Evolutionary conservation across 2,797 vertebrate genomes (phyloP).

Genomic region (Sebastes matsubarae): DNA sequence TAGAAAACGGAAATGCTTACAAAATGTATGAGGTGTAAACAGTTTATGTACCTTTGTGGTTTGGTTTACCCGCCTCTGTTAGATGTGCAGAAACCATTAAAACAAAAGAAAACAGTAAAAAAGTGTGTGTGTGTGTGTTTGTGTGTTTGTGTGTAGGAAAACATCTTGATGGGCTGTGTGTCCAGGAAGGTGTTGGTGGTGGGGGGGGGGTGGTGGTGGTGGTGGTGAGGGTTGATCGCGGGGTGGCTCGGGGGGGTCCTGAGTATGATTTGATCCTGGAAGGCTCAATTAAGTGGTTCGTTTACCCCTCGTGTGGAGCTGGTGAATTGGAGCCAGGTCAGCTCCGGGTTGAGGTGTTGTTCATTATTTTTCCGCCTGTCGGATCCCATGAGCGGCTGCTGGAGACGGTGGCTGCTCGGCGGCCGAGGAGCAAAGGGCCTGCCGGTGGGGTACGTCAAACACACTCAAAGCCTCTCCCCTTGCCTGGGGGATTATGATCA

Average conservation of each 20-base stretch:
- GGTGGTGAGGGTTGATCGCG: conserved; percentile 25
- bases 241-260: conserved; percentile 40
- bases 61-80: background rate
- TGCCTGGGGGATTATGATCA: conserved; percentile 92
- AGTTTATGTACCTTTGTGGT: background rate
- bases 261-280: conserved; percentile 85
- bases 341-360: conserved; percentile 96
- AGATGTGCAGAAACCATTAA: background rate
- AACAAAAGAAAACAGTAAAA: background rate
- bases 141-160: conserved; percentile 23
- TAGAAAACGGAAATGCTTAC: background rate
- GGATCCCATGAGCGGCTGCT: conserved; percentile 90
- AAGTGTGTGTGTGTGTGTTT: too few relatives aligned
- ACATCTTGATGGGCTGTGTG: conserved; percentile 58
- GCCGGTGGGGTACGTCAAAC: conserved; percentile 97
- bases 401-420: conserved; percentile 90
- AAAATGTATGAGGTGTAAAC: background rate
- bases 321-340: conserved; percentile 92
- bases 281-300: conserved; percentile 93
- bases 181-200: conserved; percentile 13
- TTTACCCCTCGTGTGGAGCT: conserved; percentile 90
- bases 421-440: conserved; percentile 88
- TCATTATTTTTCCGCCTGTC: conserved; percentile 99
- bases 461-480: conserved; percentile 91
- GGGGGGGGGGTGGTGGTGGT: background rate